These are phyloP conservation scores for Parasteatoda tepidariorum DNA, from an alignment of 1,140 invertebrate genomes.

Conservation along the genomic window DNA sequence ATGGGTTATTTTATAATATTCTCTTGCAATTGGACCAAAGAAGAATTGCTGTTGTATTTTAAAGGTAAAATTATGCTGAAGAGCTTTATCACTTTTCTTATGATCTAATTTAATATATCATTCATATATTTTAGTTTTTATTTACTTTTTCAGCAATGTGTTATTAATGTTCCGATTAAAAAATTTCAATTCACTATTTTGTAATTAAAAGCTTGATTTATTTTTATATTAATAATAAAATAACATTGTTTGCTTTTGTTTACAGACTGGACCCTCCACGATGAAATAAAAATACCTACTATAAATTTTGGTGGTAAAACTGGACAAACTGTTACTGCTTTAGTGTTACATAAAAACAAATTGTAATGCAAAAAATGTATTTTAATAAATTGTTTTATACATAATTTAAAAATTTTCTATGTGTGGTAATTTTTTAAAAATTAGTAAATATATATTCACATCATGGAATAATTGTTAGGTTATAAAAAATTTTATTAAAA, in stretches of 20 bases:
- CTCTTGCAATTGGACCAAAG: conserved; percentile 58
- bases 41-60: conserved; percentile 33
- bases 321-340: conserved; percentile 45
- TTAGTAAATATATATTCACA: background rate
- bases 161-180: no score
- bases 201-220: no score
- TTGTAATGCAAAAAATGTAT: background rate
- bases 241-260: no score
- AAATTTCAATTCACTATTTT: no score
- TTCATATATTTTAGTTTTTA: no score
- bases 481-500: no score
- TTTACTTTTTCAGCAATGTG: no score
- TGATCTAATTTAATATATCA: background rate
- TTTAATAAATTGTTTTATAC: background rate
- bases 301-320: conserved; percentile 53
- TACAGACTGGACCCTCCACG: background rate
- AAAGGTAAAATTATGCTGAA: background rate
- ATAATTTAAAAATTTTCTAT: no score
- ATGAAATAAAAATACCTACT: conserved; percentile 53
- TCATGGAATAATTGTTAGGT: background rate
- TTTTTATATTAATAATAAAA: no score
- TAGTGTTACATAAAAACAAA: conserved; percentile 21
- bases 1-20: conserved; percentile 41
- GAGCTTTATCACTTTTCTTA: background rate
- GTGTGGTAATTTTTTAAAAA: no score